phyloP scores from a whole-genome alignment of 2,797 vertebrate species.

The Sebastes flavidus region DNA sequence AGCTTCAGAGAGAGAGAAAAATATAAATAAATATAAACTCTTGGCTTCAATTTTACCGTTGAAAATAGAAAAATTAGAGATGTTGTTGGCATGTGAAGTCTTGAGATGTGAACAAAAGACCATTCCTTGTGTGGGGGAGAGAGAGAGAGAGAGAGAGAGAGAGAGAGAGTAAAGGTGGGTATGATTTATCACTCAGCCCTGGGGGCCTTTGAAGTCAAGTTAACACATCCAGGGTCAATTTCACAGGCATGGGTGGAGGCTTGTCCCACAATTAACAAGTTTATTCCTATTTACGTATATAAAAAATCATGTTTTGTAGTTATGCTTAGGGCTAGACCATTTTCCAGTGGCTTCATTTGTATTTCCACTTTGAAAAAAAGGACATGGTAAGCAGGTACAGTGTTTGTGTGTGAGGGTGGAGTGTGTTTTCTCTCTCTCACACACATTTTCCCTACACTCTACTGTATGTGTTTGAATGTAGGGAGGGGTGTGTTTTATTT shows the following conservation, averaged over 20 bases:
- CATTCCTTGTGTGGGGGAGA: neutral
- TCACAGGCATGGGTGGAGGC: slow-evolving; percentile 52
- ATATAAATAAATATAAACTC: neutral
- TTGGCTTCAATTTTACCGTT: neutral
- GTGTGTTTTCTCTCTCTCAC: slow-evolving; percentile 3
- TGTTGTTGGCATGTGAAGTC: slow-evolving; percentile 29
- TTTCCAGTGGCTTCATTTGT: slow-evolving; percentile 42
- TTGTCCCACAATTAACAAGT: slow-evolving; percentile 17
- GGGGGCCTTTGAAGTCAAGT: slow-evolving; percentile 60
- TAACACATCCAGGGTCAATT: slow-evolving; percentile 52
- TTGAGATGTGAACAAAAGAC: slow-evolving; percentile 61
- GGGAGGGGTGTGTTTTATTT: neutral
- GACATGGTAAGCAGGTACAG: slow-evolving; percentile 32
- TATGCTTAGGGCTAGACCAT: neutral
- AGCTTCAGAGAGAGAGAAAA: neutral
- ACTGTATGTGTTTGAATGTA: slow-evolving; percentile 1
- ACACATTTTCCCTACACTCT: slow-evolving; percentile 30
- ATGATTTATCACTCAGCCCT: slow-evolving; percentile 62
- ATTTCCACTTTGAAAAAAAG: slow-evolving; percentile 17
- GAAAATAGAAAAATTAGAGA: neutral
- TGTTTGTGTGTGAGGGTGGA: slow-evolving; percentile 8
- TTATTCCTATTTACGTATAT: slow-evolving; percentile 15
- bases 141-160: neutral
- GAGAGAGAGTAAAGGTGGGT: slow-evolving; percentile 17
- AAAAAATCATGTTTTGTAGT: neutral